Evolutionary conservation across 2,797 vertebrate genomes (phyloP).

Genomic region (Brotogeris chrysoptera): DNA sequence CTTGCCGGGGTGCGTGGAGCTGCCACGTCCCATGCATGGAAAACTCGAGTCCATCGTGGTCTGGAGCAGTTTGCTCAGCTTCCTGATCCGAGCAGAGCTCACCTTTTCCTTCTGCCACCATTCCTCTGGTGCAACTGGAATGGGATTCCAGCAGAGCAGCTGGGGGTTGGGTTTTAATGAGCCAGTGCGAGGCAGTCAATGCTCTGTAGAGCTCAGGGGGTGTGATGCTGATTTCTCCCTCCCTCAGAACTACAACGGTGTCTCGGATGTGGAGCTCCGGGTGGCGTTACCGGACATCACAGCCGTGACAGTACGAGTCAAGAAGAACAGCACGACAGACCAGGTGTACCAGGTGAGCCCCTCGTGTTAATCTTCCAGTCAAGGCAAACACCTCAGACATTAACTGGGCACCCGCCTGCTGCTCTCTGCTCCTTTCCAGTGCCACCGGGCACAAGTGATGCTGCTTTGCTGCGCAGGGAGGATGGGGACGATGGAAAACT

Average conservation of each 20-base stretch:
- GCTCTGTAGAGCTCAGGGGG: rapidly evolving
- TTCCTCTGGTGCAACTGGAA: background rate
- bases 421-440: background rate
- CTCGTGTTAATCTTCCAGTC: background rate
- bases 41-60: background rate
- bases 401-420: rapidly evolving
- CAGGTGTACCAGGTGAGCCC: constrained; percentile 93
- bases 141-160: background rate
- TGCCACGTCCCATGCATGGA: background rate
- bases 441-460: rapidly evolving
- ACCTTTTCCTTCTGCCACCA: background rate
- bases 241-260: constrained; percentile 91
- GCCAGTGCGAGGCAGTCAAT: rapidly evolving
- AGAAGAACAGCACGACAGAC: constrained; percentile 96
- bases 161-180: background rate
- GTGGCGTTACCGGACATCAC: constrained; percentile 91
- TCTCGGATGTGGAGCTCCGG: constrained; percentile 93
- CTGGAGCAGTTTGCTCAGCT: background rate
- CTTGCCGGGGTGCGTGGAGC: background rate
- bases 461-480: background rate
- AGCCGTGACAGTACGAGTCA: constrained; percentile 88
- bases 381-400: no score
- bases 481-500: rapidly evolving
- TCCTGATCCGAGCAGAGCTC: background rate
- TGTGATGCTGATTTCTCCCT: background rate